Base-by-base conservation (phyloP, 2,113 vertebrate genomes). In the Trinectes maculatus region DNA sequence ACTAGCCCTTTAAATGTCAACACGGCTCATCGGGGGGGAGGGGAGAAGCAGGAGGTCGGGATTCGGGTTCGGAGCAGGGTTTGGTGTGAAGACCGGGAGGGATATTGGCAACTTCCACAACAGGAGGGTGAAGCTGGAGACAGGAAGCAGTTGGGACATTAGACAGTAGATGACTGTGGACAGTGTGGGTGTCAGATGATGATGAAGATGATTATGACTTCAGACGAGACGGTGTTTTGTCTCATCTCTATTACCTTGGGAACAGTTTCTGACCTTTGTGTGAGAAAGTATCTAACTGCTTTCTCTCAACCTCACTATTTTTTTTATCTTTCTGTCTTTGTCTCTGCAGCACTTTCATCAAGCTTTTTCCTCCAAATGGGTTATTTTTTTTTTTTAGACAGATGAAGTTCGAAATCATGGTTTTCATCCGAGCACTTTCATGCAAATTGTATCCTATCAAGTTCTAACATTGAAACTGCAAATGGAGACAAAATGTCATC, bases 1-100 rank as follows among this genome's bases (percentile, higher is more conserved):
- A 22, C 79, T 58, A 90, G 89, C 91, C 91, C 90, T 93, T 92
- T 92, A 93, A 92, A 93, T 91, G 91, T 92, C 92, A 94, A 71
- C 85, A 71, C 76, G 80, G 85, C 82, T 71, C 37, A 31, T 68
- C 58, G 58, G 79, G 68, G 66, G 42, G 76, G 60, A 43, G 9
- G 68, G 66, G 42, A 74, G 60, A 43, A 6, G 56, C 21, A 10
- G 36, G 22, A 56, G 34, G 24, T 47, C 53, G 66, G 43, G 74
- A 43, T 73, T 56, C 37, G 68, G 68, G 61, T 51, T 71, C 71
- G 71, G 66, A 76, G 60, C 40, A 8, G 42, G 13, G 18, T 68
- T 65, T 44, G 55, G 56, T 79, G 60, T 67, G 80, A 79, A 43
- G 64, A 78, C 51, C 39, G 36, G 4, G 61, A 70, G 18, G 62